These are phyloP conservation scores for Thereva unica DNA, from an alignment of 2,888 invertebrate species.

Conservation along the genomic window DNA sequence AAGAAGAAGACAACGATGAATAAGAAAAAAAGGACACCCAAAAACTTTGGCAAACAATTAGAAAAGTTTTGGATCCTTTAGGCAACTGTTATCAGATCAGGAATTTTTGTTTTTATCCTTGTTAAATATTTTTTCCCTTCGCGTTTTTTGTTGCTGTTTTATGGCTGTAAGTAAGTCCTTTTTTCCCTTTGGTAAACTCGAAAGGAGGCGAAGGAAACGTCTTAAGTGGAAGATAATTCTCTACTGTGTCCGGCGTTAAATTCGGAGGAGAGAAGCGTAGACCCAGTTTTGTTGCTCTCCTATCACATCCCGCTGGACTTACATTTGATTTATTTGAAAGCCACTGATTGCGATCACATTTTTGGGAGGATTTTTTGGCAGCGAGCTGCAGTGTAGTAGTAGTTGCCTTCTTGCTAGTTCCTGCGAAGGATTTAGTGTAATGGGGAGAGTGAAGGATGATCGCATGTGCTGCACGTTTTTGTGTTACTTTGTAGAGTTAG, in stretches of 20 bases:
- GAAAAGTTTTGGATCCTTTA: constrained; percentile 39
- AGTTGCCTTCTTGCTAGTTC: neutral
- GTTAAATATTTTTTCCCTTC: constrained; percentile 9
- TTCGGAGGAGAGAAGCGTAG: constrained; percentile 7
- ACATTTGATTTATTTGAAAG: constrained; percentile 38
- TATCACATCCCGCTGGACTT: constrained; percentile 33
- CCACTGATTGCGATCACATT: constrained; percentile 39
- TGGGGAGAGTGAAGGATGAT: too few relatives aligned
- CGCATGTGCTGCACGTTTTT: too few relatives aligned
- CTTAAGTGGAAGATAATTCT: constrained; percentile 41
- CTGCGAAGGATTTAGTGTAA: too few relatives aligned
- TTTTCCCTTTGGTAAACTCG: neutral
- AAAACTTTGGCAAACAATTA: constrained; percentile 42
- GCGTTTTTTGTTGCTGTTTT: constrained; percentile 4
- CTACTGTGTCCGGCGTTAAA: constrained; percentile 26
- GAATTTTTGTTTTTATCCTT: constrained; percentile 28
- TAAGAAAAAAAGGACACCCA: constrained; percentile 3
- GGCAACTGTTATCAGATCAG: constrained; percentile 40
- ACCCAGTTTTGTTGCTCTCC: constrained; percentile 17
- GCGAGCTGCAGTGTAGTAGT: neutral
- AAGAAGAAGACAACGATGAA: neutral
- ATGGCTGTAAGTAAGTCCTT: constrained; percentile 14
- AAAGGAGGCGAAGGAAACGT: constrained; percentile 22
- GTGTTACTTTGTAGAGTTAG: too few relatives aligned
- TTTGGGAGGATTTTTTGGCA: constrained; percentile 22